Evolutionary conservation across 2,888 invertebrate species (phyloP).

Genomic region (Corythucha ciliata): DNA sequence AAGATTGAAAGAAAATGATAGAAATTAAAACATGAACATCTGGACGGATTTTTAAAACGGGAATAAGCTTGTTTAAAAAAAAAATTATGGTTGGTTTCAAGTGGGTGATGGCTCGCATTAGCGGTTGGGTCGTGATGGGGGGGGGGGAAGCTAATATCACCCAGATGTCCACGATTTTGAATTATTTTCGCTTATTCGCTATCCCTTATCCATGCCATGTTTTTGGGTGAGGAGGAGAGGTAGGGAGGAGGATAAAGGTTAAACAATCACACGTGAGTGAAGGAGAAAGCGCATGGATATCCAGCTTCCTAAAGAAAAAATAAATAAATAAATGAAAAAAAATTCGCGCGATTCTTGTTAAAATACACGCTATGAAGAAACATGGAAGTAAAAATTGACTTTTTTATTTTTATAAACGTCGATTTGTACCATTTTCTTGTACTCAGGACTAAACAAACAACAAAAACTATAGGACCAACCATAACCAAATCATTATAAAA

Average conservation of each 20-base stretch:
- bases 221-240: too few species aligned
- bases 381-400: conserved; percentile 2
- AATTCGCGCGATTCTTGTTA: background rate
- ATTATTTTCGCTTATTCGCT: conserved; percentile 3
- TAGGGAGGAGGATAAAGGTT: conserved; percentile 30
- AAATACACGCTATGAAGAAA: background rate
- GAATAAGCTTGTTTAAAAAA: conserved; percentile 11
- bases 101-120: background rate
- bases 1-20: background rate
- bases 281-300: conserved; percentile 44
- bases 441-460: conserved; percentile 22
- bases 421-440: conserved; percentile 20
- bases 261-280: conserved; percentile 37
- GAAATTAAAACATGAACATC: conserved; percentile 29
- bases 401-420: conserved; percentile 8
- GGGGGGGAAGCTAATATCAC: background rate
- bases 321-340: background rate
- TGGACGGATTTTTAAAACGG: conserved; percentile 23
- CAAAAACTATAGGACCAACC: background rate
- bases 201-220: conserved; percentile 30
- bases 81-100: background rate
- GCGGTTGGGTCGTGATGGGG: background rate
- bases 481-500: conserved; percentile 1
- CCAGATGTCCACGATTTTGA: conserved; percentile 14
- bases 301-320: conserved; percentile 3